Percentiles rank a stretch among this genome's conserved stretches.
These are phyloP conservation scores for Sepiola atlantica DNA, from an alignment of 2,888 invertebrate genomes.

Conservation along the genomic window DNA sequence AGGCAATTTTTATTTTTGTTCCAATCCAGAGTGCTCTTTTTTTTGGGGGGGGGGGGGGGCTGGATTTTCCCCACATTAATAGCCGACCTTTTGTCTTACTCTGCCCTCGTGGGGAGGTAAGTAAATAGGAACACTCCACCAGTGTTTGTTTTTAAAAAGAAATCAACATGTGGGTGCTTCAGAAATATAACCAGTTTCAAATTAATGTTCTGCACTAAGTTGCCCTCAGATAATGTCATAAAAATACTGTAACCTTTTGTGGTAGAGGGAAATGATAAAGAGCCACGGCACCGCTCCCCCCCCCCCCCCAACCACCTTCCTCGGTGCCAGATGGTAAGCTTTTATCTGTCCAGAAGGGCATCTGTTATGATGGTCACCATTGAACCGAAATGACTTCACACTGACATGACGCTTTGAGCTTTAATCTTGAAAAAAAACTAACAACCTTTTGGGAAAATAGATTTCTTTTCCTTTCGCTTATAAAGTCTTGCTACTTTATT, in stretches of 20 bases:
- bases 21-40: too few relatives aligned
- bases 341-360: not conserved
- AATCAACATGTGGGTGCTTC: not conserved
- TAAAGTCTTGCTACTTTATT: not conserved
- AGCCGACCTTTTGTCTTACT: too few relatives aligned
- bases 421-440: not conserved
- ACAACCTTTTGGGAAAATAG: not conserved
- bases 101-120: too few relatives aligned
- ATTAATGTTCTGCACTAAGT: slow-evolving; percentile 13
- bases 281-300: not conserved
- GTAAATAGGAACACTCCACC: too few relatives aligned
- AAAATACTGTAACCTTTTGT: not conserved
- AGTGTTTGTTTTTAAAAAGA: not conserved
- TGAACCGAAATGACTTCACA: not conserved
- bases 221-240: not conserved
- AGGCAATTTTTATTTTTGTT: too few relatives aligned
- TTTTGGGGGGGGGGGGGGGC: too few relatives aligned
- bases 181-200: not conserved
- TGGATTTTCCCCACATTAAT: too few relatives aligned
- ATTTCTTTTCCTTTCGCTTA: not conserved
- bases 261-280: not conserved
- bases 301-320: too few relatives aligned
- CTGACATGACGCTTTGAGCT: not conserved
- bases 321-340: not conserved
- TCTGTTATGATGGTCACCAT: not conserved